Evolutionary conservation across 1,140 invertebrate species (phyloP), one percentile per base, ranked within the genome.

Genomic region (Callitettix versicolor): DNA sequence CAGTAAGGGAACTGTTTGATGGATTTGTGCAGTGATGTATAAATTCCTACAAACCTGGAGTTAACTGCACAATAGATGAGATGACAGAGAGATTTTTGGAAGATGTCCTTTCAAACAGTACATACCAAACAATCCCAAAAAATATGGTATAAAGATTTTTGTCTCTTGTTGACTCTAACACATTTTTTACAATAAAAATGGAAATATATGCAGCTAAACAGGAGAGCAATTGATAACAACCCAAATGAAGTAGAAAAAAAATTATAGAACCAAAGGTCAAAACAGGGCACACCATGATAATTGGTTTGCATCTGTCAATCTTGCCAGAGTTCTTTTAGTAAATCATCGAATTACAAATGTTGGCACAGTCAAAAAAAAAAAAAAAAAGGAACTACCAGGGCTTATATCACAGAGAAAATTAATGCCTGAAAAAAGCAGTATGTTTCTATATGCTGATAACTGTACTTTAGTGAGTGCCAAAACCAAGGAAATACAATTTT

Each of bases 121-220:
- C n/a, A 69, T 72, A 6, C 63, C 65, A 26, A 58, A 57, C 14
- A 75, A 73, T 61, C 69, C 67, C 7, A 60, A 50, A 14, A 68
- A 69, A 56, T 73, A 73, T 57, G 74, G 71, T 6, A 63, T 74
- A 52, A 74, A 73, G n/a, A 64, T 61, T 66, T 6, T 60, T 62
- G 43, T 52, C 60, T 9, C 22, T 67, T 20, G 56, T 60, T 20
- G 64, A 67, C 59, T 58, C 64, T 3, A 53, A 57, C 43, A 64
- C 55, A 26, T 65, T 36, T 56, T 67, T 65, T 53, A 65, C 62
- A 55, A 48, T 54, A 18, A 66, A 64, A 56, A 58, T 62, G 20
- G 61, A 65, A 47, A 60, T 65, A 17, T 68, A 66, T 56, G 57
- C 60, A 46, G 64, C 59, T 46, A 61, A 63, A 44, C 57, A 63